Evolutionary conservation across 1,140 invertebrate species (phyloP), one percentile per base, ranked within the genome.

Genomic region (Orussus abietinus): DNA sequence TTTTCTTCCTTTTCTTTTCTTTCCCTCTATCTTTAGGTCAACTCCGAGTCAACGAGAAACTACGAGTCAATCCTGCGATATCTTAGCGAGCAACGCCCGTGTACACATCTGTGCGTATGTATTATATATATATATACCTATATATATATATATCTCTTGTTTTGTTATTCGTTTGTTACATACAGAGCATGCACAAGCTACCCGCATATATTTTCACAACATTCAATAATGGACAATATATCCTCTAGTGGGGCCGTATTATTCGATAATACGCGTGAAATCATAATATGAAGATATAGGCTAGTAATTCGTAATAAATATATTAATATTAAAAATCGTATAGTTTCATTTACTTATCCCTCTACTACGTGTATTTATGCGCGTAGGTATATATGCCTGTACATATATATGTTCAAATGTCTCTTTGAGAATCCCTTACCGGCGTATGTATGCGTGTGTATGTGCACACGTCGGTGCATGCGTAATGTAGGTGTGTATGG

Each of bases 281-380:
- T 36, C 13, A 36, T 36, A 36, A 36, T 36, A 36, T 18, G 32
- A 28, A 25, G 9, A 17, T 35, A 42, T 33, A 44, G 42, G 47
- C 48, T 52, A 52, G 53, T 55, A 56, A 47, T 38, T 55, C 42
- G 40, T 55, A 35, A 47, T 47, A 56, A 56, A 51, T 59, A 53
- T 51, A 53, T 55, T 51, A 47, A 46, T 53, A 50, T 60, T 55
- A 49, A 50, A 55, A 55, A 59, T 56, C 52, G 56, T 59, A 52
- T 52, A 58, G 50, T 53, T 59, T 51, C 55, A 42, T 61, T 35
- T 48, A 33, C 25, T 30, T 40, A 28, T 28, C 5, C 29, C 18
- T 32, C 12, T n/a, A n/a, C n/a, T n/a, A n/a, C n/a, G n/a, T n/a
- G n/a, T n/a, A n/a, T n/a, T 19, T 32, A 32, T 36, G n/a, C 34